Evolutionary conservation across 2,888 invertebrate species (phyloP), one percentile per base, ranked within the genome.

Genomic region (Noctua comes): DNA sequence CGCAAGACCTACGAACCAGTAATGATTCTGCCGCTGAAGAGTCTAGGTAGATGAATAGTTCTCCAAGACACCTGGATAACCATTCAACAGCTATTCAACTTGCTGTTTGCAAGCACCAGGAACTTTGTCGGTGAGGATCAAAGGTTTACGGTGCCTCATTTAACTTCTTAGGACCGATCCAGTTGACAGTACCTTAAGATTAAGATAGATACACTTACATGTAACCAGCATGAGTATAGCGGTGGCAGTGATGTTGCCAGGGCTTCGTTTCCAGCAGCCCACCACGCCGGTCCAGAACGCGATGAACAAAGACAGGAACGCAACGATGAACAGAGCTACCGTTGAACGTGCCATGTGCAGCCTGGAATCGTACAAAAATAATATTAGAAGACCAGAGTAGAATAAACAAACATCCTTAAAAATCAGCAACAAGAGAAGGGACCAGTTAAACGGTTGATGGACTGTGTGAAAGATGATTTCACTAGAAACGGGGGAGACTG

Each of bases 251-350:
- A 99, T 98, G 93, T 99, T 99, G 87, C 99, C 99, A 16, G 99
- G 98, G 72, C 99, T 99, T 89, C 99, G 97, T 95, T 99, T 98
- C 99, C 99, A 99, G 95, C 99, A 99, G 89, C 99, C 99, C 54
- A 99, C 98, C 24, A 99, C 98, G 80, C 99, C 99, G 76, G 99
- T 99, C 98, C 99, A 99, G 96, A 99, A 99, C 40, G 99, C 99
- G 90, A 99, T 98, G 95, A 99, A 98, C 88, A 99, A 98, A 68
- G 99, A 98, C 90, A 99, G 97, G 96, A 99, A 99, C 72, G 99
- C 98, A 77, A 99, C 98, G 92, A 99, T 98, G 97, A 99, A 99
- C 89, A 99, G 97, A 59, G 99, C 99, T 92, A 99, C 98, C 96
- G 99, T 98, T 78, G 99, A 99, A 88, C 99, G 97, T 87, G 99